Base-by-base conservation (phyloP, 2,888 invertebrate species). In the Sphecodes monilicornis region DNA sequence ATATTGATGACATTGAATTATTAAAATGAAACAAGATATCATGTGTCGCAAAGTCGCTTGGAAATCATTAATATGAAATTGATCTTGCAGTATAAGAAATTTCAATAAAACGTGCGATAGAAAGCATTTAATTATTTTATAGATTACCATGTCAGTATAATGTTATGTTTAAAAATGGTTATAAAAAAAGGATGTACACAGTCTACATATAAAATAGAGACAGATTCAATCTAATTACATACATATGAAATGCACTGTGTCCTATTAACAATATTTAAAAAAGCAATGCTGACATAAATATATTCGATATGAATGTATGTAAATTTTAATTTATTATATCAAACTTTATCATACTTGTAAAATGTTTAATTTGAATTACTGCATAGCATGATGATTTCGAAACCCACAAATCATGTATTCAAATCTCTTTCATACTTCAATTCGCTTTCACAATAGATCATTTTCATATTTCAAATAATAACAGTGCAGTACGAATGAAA, bases 401-500 rank as follows among this genome's bases (percentile, higher is more conserved):
- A 50, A 22, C 6, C 16, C 22, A 18, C 4, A 50, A 22, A 18
- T 50, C 22, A 50, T 18, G 16, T 4, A 6, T 18, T 50, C 22
- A 22, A 18, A 50, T 18, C 50, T 50, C 13, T 46, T 16, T 46
- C 46, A n/a, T n/a, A n/a, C n/a, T n/a, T 1, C 18, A 50, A 16
- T 18, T 71, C 57, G 29, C 43, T 72, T 71, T 54, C 50, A 60
- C 41, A 78, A 71, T 39, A 72, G 32, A 66, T 54, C 41, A 78
- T 54, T 77, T 74, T 64, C 39, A 29, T 77, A 36, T 29, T 68
- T 76, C 76, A 39, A 26, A 54, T 10, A n/a, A 78, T 36, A 43
- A 43, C n/a, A n/a, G n/a, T n/a, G n/a, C n/a, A n/a, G n/a, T n/a
- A n/a, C 73, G 70, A 46, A 73, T 70, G 43, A 70, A 70, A 39